phyloP scores from a whole-genome alignment of 2,113 vertebrate species.

The Datnioides undecimradiatus region DNA sequence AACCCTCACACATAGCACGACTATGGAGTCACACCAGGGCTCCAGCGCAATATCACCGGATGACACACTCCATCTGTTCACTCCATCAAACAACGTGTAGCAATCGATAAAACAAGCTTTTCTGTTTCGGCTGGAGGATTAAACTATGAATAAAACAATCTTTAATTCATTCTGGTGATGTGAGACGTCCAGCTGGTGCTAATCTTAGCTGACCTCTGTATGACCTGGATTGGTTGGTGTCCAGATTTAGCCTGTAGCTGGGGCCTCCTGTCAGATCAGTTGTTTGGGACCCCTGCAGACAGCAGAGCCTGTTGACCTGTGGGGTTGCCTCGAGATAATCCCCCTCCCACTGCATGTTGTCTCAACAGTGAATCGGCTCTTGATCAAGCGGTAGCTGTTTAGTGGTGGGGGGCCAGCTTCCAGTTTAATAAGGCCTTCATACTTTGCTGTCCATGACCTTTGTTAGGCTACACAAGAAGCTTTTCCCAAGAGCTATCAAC shows the following conservation, averaged over 20 bases:
- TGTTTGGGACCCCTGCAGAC: conserved; percentile 19
- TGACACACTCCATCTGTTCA: neutral
- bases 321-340: conserved; percentile 27
- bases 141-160: neutral
- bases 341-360: conserved; percentile 35
- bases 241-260: conserved; percentile 21
- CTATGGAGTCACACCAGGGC: conserved; percentile 33
- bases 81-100: neutral
- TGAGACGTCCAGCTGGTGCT: no score
- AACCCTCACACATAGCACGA: conserved; percentile 64
- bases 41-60: conserved; percentile 13
- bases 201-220: neutral
- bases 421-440: neutral
- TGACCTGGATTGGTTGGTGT: conserved; percentile 29
- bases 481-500: neutral
- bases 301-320: conserved; percentile 44
- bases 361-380: conserved; percentile 34
- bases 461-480: neutral
- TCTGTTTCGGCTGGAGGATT: neutral
- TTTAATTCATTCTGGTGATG: neutral
- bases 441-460: neutral
- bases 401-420: neutral
- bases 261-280: conserved; percentile 38
- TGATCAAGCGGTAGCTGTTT: conserved; percentile 24
- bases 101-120: neutral